Percentiles rank a stretch among this genome's conserved stretches.
Conservation (phyloP, 2,113 vertebrate species). For the Antechinus flavipes region DNA sequence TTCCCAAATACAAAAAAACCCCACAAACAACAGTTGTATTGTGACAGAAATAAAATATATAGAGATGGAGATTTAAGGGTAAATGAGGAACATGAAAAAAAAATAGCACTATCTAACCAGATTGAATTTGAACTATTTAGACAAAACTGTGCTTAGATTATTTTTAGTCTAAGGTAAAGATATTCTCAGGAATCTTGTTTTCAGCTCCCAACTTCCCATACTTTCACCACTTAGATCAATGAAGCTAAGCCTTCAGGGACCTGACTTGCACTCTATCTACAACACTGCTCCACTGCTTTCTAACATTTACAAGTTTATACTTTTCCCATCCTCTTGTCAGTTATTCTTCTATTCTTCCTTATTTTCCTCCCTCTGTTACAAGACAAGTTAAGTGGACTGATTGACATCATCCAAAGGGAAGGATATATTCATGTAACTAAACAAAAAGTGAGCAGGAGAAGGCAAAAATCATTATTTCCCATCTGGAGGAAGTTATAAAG, state of each 20-base stretch:
- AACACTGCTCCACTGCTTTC: not conserved
- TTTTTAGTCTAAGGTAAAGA: not conserved
- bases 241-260: not conserved
- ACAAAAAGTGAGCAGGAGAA: not conserved
- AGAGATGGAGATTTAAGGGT: conserved; percentile 24
- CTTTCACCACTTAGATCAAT: not conserved
- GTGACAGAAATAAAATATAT: not conserved
- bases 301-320: not conserved
- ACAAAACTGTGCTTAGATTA: not conserved
- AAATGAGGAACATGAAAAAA: not conserved
- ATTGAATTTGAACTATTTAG: not conserved
- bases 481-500: conserved; percentile 42
- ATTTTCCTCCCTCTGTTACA: not conserved
- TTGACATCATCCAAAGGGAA: not conserved
- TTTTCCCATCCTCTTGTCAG: not conserved
- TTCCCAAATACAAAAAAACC: conserved; percentile 68
- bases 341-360: not conserved
- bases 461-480: not conserved
- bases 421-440: not conserved
- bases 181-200: not conserved
- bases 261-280: not conserved
- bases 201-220: not conserved
- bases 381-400: not conserved
- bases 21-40: conserved; percentile 35
- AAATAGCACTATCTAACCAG: not conserved